Conservation (phyloP, 2,888 invertebrate genomes). For the Acanthopleura granulata region DNA sequence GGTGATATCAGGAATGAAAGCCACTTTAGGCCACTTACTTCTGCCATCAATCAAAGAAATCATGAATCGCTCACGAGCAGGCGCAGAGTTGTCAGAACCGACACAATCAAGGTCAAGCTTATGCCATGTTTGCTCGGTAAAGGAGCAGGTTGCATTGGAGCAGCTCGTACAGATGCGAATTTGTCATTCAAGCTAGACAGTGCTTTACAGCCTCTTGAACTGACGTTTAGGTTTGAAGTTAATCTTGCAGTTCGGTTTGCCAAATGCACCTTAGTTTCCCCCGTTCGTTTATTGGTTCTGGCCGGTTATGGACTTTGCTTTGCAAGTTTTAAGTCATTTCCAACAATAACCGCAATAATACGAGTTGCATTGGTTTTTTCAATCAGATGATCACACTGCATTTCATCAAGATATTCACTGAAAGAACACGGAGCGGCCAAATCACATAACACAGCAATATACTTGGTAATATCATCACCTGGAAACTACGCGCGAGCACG, state of each 20-base stretch:
- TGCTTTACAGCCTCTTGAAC: too few relatives aligned
- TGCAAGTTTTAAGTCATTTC: too few relatives aligned
- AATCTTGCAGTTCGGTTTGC: too few relatives aligned
- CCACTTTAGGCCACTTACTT: not conserved
- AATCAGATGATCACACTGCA: too few relatives aligned
- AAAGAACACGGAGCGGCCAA: not conserved
- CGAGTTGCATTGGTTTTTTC: too few relatives aligned
- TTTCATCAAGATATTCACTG: too few relatives aligned
- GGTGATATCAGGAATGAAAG: not conserved
- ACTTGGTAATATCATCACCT: not conserved
- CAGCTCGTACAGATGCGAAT: not conserved
- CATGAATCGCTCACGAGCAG: not conserved
- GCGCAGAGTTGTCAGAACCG: not conserved
- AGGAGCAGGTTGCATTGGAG: not conserved
- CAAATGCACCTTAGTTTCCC: too few relatives aligned
- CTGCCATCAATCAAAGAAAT: too few relatives aligned
- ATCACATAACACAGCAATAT: not conserved
- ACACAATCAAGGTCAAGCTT: not conserved
- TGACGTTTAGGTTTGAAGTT: too few relatives aligned
- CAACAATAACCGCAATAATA: too few relatives aligned
- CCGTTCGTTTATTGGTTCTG: too few relatives aligned
- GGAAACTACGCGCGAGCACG: not conserved
- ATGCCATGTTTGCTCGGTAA: not conserved
- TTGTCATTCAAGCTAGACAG: not conserved
- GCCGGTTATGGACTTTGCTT: too few relatives aligned